Evolutionary conservation across 2,797 vertebrate species (phyloP).

Genomic region (Leptodactylus fallax): DNA sequence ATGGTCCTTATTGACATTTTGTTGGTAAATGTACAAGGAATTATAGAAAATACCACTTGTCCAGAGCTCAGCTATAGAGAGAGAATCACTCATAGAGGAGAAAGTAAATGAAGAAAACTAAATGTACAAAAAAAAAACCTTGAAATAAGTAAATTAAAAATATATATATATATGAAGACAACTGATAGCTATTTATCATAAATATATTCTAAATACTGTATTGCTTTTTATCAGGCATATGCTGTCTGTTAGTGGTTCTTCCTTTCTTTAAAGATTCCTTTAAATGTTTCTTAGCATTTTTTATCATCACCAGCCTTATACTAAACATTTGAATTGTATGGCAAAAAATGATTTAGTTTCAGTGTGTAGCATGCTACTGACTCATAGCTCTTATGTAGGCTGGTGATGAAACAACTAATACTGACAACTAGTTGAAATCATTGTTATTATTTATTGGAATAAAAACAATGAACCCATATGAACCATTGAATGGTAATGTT

Average conservation of each 20-base stretch:
- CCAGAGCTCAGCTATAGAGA: too few relatives aligned
- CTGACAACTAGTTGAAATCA: background rate
- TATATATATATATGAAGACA: too few relatives aligned
- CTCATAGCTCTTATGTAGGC: background rate
- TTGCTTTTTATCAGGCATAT: background rate
- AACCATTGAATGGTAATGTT: background rate
- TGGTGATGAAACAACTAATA: background rate
- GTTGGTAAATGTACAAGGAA: background rate
- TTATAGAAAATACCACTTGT: too few relatives aligned
- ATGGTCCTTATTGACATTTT: too few relatives aligned
- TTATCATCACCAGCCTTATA: background rate
- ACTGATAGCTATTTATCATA: too few relatives aligned
- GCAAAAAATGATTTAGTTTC: background rate
- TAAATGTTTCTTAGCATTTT: background rate
- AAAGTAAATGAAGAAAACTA: too few relatives aligned
- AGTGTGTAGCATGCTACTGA: background rate
- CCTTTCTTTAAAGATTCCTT: background rate
- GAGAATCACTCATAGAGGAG: too few relatives aligned
- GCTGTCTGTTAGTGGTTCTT: background rate
- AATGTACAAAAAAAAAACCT: too few relatives aligned
- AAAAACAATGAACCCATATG: background rate
- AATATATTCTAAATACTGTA: too few relatives aligned
- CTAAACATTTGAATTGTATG: background rate
- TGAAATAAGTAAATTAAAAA: too few relatives aligned
- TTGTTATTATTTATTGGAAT: too few relatives aligned